phyloP scores from a whole-genome alignment of 2,888 invertebrate species.

The Melitaea athalia region DNA sequence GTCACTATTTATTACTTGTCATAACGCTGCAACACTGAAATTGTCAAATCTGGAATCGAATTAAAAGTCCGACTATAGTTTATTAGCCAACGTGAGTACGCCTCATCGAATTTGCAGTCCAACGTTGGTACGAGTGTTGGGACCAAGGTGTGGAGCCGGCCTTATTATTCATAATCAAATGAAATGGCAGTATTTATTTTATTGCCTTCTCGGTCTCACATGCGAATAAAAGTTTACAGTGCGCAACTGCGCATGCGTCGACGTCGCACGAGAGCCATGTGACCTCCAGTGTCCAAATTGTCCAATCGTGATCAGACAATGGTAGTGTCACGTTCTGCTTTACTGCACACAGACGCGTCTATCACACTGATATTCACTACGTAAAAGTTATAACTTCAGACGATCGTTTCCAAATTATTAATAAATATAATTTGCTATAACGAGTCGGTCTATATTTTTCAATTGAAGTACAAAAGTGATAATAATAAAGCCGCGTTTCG shows the following conservation, averaged over 20 bases:
- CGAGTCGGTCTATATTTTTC: constrained; percentile 39
- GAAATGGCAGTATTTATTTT: constrained; percentile 11
- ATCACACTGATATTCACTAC: constrained; percentile 60
- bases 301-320: constrained; percentile 64
- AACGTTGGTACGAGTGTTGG: too few species aligned
- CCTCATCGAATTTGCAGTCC: too few species aligned
- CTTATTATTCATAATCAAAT: neutral
- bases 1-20: too few species aligned
- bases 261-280: constrained; percentile 66
- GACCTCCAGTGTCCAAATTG: constrained; percentile 60
- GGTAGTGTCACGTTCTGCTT: constrained; percentile 58
- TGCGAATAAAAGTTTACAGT: constrained; percentile 32
- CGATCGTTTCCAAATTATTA: constrained; percentile 36
- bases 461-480: constrained; percentile 36
- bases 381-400: constrained; percentile 49
- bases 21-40: too few species aligned
- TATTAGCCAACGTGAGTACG: too few species aligned
- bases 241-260: constrained; percentile 69
- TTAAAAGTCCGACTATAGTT: too few species aligned
- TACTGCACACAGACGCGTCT: constrained; percentile 55
- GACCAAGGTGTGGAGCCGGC: too few species aligned
- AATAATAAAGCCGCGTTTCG: constrained; percentile 49
- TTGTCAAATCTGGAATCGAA: too few species aligned
- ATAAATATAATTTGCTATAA: constrained; percentile 20
- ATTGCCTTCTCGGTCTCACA: neutral